Percentiles rank a stretch among this genome's conserved stretches.
These are phyloP conservation scores for Drosophila pruinosa DNA, from an alignment of 1,140 invertebrate genomes.

Conservation along the genomic window DNA sequence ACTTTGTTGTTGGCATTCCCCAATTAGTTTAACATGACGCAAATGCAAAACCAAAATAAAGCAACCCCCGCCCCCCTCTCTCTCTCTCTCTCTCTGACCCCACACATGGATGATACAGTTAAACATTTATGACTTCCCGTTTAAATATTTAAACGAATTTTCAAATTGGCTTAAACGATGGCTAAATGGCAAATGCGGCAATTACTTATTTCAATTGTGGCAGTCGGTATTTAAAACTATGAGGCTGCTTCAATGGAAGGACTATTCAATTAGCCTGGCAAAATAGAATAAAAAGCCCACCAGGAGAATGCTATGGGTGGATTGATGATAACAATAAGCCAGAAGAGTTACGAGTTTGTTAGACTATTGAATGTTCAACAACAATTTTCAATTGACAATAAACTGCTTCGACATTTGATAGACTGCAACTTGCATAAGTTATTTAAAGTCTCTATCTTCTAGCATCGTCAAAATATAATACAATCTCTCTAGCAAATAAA, in stretches of 20 bases:
- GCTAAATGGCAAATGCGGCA: constrained; percentile 1
- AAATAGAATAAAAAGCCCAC: not conserved
- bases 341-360: no score
- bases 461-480: no score
- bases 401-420: no score
- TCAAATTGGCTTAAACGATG: not conserved
- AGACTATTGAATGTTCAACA: no score
- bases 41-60: not conserved
- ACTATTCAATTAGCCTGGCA: not conserved
- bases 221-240: not conserved
- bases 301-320: no score
- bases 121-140: constrained; percentile 11
- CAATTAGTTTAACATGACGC: constrained; percentile 35
- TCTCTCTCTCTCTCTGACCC: not conserved
- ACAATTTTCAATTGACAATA: no score
- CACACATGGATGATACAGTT: not conserved
- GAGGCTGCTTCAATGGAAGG: not conserved
- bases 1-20: constrained; percentile 60
- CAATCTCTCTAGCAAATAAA: no score
- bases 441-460: no score
- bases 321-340: no score
- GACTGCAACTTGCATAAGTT: no score
- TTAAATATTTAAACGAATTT: constrained; percentile 8
- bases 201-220: not conserved
- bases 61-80: not conserved